Base-by-base conservation (phyloP, 37 sponge, comb jelly and placozoan genomes). In the Ianthella basta region DNA sequence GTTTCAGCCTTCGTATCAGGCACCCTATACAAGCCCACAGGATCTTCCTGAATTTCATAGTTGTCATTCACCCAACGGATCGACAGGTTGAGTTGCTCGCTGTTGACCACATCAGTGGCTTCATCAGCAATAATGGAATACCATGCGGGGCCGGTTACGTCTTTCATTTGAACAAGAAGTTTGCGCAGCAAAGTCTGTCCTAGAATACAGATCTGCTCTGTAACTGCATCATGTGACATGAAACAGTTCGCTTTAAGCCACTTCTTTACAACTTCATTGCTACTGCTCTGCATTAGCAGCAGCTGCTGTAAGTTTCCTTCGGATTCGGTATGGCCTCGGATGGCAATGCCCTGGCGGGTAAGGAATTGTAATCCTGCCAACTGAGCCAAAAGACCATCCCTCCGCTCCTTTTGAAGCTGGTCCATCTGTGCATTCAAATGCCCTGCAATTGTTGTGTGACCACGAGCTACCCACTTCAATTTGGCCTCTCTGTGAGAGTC, bases 221-320 rank as follows among this genome's bases (percentile, higher is more conserved):
- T 91, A 32, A 91, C 87, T 56, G 41, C 60, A 38, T 91, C 70
- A 75, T 83, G 84, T 29, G 59, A 44, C 23, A 80, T 87, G 59
- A 63, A 87, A 30, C 79, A 30, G 20, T 81, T 83, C 36, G 72
- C 80, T 34, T 34, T 85, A 56, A 89, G 19, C 80, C 80, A 89
- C 37, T 27, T 56, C 55, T 84, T 63, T 27, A 89, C 20, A 15
- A 85, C 50, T 32, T 38, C 81, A 85, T 85, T 84, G 25, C 59
- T 57, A n/a, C 63, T 59, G 75, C 83, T 80, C 89, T 68, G 68
- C 55, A 53, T 53, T 27, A 20, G 60, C 59, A 84, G 59, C 21
- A 89, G 81, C 44, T 89, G 89, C 15, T 54, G 53, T 27, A 90
- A 69, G 59, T 90, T 86, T 23, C 87, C 87, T 79, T 90, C 91